A percentile compares a stretch with the other conserved stretches of the same genome.
Evolutionary conservation across 2,797 vertebrate species (phyloP).

Genomic region (Artibeus lituratus): DNA sequence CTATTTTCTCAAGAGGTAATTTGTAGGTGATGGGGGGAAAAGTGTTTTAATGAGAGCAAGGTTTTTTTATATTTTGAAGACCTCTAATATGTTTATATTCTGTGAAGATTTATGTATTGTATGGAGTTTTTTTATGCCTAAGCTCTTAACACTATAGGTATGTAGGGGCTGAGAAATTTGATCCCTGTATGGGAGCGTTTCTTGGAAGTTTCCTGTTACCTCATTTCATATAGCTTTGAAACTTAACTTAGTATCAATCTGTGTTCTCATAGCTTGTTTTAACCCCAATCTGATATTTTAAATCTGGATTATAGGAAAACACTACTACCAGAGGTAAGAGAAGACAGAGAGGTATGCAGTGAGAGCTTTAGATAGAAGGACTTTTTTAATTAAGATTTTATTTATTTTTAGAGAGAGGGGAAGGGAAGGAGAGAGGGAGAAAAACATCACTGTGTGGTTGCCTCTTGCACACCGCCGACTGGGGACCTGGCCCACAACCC

Average conservation of each 20-base stretch:
- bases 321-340: not conserved
- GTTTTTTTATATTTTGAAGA: not conserved
- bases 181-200: not conserved
- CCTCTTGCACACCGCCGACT: no score
- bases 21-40: not conserved
- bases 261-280: not conserved
- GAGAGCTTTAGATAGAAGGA: not conserved
- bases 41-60: not conserved
- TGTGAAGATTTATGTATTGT: not conserved
- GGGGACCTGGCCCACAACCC: no score
- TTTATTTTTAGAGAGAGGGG: no score
- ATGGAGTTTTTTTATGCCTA: not conserved
- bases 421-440: no score
- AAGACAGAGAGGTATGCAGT: not conserved
- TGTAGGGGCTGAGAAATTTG: not conserved
- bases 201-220: not conserved
- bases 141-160: not conserved
- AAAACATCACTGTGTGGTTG: no score
- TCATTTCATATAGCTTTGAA: conserved; percentile 17
- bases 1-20: not conserved
- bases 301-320: not conserved
- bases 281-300: not conserved
- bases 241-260: not conserved
- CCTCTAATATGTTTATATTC: not conserved
- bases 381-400: not conserved